Evolutionary conservation across 1,140 invertebrate genomes (phyloP).

Genomic region (Penaeus chinensis): DNA sequence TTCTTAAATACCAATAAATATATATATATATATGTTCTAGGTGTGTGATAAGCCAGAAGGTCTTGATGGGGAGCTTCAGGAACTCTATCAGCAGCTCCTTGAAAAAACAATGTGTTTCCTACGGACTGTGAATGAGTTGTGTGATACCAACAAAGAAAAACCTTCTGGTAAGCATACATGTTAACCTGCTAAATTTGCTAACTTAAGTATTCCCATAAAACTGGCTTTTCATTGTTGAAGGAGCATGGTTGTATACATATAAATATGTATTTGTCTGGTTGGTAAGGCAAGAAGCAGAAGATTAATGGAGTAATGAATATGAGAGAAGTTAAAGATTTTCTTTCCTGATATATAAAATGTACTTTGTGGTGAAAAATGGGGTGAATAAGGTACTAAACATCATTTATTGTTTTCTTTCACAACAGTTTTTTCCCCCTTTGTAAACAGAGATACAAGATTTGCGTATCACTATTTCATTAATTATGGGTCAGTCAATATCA

Average conservation of each 20-base stretch:
- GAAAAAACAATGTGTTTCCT: slow-evolving; percentile 77
- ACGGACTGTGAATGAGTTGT: slow-evolving; percentile 74
- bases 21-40: slow-evolving; percentile 35
- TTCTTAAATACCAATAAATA: background rate
- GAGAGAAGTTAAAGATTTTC: no score
- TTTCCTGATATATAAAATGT: no score
- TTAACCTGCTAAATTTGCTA: slow-evolving; percentile 70
- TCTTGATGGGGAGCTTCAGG: slow-evolving; percentile 71
- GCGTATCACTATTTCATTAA: no score
- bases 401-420: no score
- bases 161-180: slow-evolving; percentile 75
- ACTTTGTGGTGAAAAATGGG: no score
- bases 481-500: no score
- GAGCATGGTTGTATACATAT: background rate
- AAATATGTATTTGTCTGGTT: background rate
- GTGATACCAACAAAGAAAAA: slow-evolving; percentile 71
- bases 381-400: no score
- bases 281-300: background rate
- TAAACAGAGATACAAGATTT: no score
- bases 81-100: slow-evolving; percentile 76
- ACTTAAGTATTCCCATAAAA: background rate
- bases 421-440: no score
- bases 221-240: background rate
- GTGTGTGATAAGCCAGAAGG: slow-evolving; percentile 70
- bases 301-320: no score